phyloP scores from a whole-genome alignment of 2,797 vertebrate genomes.

The Phylloscopus collybita region DNA sequence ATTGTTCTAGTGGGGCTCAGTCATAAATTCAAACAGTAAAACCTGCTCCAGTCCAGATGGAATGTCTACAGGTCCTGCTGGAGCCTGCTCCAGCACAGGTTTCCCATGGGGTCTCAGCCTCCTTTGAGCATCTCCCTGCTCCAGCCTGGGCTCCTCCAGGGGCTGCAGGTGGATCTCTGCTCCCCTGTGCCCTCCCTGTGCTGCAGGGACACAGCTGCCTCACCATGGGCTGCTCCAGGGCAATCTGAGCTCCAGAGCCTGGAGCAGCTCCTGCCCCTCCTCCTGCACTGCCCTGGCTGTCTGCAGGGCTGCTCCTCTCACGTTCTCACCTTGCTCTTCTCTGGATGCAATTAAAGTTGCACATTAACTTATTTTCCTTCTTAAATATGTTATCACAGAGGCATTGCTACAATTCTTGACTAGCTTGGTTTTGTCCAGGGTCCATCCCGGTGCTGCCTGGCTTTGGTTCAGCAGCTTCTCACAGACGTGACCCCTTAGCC shows the following conservation, averaged over 20 bases:
- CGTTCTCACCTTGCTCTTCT: accelerated
- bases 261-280: background rate
- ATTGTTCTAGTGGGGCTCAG: accelerated
- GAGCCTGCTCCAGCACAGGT: accelerated
- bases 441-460: background rate
- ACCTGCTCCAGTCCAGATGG: background rate
- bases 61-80: too few relatives aligned
- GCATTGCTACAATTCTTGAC: background rate
- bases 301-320: background rate
- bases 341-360: background rate
- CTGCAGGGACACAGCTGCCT: background rate
- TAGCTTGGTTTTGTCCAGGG: background rate
- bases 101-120: accelerated
- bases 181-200: background rate
- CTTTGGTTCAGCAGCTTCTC: background rate
- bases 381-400: background rate
- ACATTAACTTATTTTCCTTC: too few relatives aligned
- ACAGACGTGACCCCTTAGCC: background rate
- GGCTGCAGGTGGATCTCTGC: background rate
- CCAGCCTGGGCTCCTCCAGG: background rate
- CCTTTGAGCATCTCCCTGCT: background rate
- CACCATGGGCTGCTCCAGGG: background rate
- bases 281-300: background rate
- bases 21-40: background rate
- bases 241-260: background rate